Conservation (phyloP, 2,888 invertebrate species). For the Sarcophaga subvicina region DNA sequence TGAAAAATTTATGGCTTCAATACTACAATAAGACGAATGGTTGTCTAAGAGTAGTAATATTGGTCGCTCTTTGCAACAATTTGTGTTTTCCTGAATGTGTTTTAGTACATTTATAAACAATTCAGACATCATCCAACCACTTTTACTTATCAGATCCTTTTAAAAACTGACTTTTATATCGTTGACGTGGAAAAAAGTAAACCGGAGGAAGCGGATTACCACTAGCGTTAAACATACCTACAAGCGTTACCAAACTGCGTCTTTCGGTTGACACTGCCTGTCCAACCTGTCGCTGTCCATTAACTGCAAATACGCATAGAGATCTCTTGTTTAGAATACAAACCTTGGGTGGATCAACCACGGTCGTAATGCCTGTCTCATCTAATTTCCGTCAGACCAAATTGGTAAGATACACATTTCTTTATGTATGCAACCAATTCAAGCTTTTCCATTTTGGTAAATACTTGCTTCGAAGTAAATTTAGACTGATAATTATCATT, state of each 20-base stretch:
- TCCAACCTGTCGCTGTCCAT: no score
- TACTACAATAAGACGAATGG: slow-evolving; percentile 44
- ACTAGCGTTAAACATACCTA: slow-evolving; percentile 47
- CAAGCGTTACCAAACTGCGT: slow-evolving; percentile 55
- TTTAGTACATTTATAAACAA: slow-evolving; percentile 55
- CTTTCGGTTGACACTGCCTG: not conserved
- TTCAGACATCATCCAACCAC: not conserved
- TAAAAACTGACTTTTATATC: no score
- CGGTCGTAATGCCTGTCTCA: not conserved
- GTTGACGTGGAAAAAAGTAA: slow-evolving; percentile 22
- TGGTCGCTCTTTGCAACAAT: slow-evolving; percentile 43
- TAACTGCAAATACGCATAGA: no score
- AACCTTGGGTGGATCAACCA: no score
- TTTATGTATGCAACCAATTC: slow-evolving; percentile 47
- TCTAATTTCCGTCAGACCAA: slow-evolving; percentile 8
- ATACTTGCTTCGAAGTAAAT: slow-evolving; percentile 31
- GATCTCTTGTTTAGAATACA: no score
- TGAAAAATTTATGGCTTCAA: slow-evolving; percentile 26
- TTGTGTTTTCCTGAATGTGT: slow-evolving; percentile 54
- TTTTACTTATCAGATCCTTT: no score
- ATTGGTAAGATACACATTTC: slow-evolving; percentile 31
- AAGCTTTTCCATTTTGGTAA: slow-evolving; percentile 34
- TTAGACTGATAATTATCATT: slow-evolving; percentile 43
- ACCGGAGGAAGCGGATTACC: slow-evolving; percentile 54
- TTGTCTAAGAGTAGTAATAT: not conserved